These are phyloP conservation scores for Himalopsyche anomala DNA, from an alignment of 2,888 invertebrate genomes.

Conservation along the genomic window DNA sequence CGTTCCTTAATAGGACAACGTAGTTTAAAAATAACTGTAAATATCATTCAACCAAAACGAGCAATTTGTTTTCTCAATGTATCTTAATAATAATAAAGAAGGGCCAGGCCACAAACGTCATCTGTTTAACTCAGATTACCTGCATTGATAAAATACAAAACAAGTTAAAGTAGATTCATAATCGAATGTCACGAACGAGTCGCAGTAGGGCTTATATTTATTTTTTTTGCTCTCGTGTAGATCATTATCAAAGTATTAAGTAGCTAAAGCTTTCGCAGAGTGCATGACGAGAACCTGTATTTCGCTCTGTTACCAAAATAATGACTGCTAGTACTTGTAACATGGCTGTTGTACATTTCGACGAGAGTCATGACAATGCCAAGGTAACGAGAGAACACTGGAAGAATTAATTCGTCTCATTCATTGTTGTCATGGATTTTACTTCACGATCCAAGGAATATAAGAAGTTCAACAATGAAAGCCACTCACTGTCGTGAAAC, in stretches of 20 bases:
- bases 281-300: slow-evolving; percentile 22
- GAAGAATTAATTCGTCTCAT: slow-evolving; percentile 20
- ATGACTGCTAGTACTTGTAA: neutral
- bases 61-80: neutral
- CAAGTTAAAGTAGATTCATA: neutral
- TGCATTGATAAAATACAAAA: slow-evolving; percentile 13
- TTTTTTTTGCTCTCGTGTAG: neutral
- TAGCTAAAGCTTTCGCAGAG: slow-evolving; percentile 4
- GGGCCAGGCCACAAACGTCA: neutral
- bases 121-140: slow-evolving; percentile 12
- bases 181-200: slow-evolving; percentile 10
- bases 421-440: slow-evolving; percentile 18
- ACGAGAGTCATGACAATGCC: neutral
- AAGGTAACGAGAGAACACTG: slow-evolving; percentile 16
- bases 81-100: slow-evolving; percentile 1
- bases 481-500: neutral
- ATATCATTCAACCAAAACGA: no score
- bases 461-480: neutral
- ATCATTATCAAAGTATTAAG: neutral
- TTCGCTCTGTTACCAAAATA: slow-evolving; percentile 9
- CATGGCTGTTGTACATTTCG: neutral
- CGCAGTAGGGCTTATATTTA: neutral
- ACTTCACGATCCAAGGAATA: slow-evolving; percentile 10
- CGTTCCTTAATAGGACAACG: no score
- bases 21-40: no score